phyloP scores from a whole-genome alignment of 2,113 vertebrate species.

The Progne subis region DNA sequence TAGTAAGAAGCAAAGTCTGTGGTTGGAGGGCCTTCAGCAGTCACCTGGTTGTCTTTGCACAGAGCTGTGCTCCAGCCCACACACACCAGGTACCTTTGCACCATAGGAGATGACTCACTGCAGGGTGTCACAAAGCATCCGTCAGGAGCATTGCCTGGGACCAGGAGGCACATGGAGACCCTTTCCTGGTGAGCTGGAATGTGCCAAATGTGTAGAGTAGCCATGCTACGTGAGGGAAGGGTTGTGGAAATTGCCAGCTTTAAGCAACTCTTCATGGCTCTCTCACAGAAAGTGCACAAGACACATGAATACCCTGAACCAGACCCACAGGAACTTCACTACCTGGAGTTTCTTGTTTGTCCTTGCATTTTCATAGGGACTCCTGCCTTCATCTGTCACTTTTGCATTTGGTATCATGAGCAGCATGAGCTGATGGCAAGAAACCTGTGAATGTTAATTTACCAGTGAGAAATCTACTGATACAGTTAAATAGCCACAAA shows the following conservation, averaged over 20 bases:
- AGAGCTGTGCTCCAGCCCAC: not conserved
- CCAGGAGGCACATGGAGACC: not conserved
- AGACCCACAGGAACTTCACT: not conserved
- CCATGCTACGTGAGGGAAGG: not conserved
- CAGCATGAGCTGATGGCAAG: not conserved
- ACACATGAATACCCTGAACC: not conserved
- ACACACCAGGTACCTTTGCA: not conserved
- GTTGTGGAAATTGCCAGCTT: not conserved
- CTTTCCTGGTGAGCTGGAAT: not conserved
- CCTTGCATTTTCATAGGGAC: not conserved
- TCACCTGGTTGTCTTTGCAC: not conserved
- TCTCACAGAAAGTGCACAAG: not conserved
- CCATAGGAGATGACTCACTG: rapidly evolving
- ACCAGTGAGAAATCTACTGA: not conserved
- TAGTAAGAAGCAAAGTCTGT: not conserved
- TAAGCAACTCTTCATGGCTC: not conserved
- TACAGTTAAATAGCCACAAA: not conserved
- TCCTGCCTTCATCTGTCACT: not conserved
- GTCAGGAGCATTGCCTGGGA: not conserved
- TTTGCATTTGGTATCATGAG: not conserved
- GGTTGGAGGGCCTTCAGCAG: not conserved
- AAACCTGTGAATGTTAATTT: not conserved
- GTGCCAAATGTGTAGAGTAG: rapidly evolving
- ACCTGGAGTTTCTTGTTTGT: not conserved
- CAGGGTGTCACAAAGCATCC: not conserved